Evolutionary conservation across 2,797 vertebrate genomes (phyloP).

Genomic region (Notolepis coatsorum): DNA sequence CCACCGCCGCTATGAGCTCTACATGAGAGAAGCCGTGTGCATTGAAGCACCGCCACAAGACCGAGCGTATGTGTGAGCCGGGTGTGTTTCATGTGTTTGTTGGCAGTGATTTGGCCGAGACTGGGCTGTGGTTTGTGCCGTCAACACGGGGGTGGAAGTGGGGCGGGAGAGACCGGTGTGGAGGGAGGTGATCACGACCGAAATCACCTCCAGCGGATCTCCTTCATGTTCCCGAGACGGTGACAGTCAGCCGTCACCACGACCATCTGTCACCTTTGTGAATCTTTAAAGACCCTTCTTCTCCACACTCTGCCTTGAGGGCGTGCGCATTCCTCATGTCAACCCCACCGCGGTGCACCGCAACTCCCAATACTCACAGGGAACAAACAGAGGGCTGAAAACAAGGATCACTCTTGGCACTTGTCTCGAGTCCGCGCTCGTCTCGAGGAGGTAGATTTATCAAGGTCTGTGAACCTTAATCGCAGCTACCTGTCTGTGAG

Average conservation of each 20-base stretch:
- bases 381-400: constrained; percentile 61
- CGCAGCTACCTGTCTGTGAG: constrained; percentile 56
- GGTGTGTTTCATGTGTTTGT: constrained; percentile 11
- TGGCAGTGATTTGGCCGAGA: constrained; percentile 36
- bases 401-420: constrained; percentile 69
- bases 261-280: constrained; percentile 66
- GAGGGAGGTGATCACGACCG: constrained; percentile 44
- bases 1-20: neutral
- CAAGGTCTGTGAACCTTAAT: constrained; percentile 70
- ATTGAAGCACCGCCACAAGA: neutral
- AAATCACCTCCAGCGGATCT: constrained; percentile 53
- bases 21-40: constrained; percentile 2
- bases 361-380: constrained; percentile 65
- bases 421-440: constrained; percentile 53
- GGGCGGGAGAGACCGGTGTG: constrained; percentile 4
- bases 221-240: constrained; percentile 53
- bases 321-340: constrained; percentile 72
- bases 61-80: neutral
- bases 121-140: constrained; percentile 23
- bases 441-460: constrained; percentile 69
- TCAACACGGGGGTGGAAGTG: constrained; percentile 22
- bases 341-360: constrained; percentile 20
- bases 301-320: constrained; percentile 69
- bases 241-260: constrained; percentile 71
- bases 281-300: constrained; percentile 72